Percentiles rank a stretch among this genome's conserved stretches.
Evolutionary conservation across 1,140 invertebrate species (phyloP).

Genomic region (Akabosia matsudoensis): DNA sequence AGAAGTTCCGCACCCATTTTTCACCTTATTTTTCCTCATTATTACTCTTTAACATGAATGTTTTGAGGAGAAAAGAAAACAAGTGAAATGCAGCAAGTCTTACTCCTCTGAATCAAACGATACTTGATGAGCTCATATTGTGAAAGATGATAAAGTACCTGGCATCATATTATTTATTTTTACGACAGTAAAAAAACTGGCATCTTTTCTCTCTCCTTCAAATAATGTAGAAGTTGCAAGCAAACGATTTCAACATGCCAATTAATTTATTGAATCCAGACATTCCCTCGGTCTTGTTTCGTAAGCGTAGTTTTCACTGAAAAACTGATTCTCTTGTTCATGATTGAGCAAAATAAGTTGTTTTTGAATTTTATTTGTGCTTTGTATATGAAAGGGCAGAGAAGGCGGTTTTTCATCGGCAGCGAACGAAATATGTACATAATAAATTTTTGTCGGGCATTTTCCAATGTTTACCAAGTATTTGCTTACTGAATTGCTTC

Average conservation of each 20-base stretch:
- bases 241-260: neutral
- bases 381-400: neutral
- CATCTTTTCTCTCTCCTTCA: neutral
- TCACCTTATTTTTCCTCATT: constrained; percentile 3
- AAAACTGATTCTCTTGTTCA: neutral
- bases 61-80: neutral
- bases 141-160: neutral
- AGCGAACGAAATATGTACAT: neutral
- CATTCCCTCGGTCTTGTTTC: neutral
- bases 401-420: neutral
- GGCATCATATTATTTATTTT: neutral
- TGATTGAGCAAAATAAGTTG: neutral
- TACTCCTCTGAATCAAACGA: neutral
- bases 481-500: neutral
- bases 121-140: constrained; percentile 21
- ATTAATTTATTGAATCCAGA: constrained; percentile 17
- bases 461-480: neutral
- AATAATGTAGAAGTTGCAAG: neutral
- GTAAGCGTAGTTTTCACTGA: neutral
- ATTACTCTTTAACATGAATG: neutral
- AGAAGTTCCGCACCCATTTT: constrained; percentile 15
- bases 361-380: neutral
- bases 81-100: neutral
- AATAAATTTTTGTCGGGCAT: constrained; percentile 8
- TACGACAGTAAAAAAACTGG: neutral